Evolutionary conservation across 1,140 invertebrate species (phyloP).

Genomic region (Drosophila eugracilis): DNA sequence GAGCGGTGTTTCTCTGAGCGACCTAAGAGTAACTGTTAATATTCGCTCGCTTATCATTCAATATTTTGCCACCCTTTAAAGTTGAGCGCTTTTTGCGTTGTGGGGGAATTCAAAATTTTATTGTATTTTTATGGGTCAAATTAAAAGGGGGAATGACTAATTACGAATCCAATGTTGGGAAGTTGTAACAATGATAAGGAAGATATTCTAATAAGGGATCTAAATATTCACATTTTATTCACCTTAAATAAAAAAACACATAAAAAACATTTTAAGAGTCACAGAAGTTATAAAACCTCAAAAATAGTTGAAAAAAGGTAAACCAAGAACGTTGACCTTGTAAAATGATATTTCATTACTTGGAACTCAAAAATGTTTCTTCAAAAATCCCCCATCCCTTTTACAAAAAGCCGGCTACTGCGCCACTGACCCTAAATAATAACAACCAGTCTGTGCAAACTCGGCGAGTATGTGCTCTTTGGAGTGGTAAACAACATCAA

Average conservation of each 20-base stretch:
- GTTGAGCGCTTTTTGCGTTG: slow-evolving; percentile 32
- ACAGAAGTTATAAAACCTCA: background rate
- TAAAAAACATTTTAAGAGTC: too few relatives aligned
- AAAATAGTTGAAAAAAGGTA: background rate
- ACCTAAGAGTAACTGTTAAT: background rate
- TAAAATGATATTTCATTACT: background rate
- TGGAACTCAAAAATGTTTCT: background rate
- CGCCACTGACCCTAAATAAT: slow-evolving; percentile 51
- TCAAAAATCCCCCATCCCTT: background rate
- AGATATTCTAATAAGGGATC: too few relatives aligned
- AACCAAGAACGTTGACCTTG: background rate
- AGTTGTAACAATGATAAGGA: too few relatives aligned
- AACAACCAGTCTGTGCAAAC: slow-evolving; percentile 41
- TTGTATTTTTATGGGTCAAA: background rate
- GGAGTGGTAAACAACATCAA: slow-evolving; percentile 54
- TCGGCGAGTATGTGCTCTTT: slow-evolving; percentile 46
- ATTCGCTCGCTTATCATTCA: slow-evolving; percentile 15
- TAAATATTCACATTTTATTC: too few relatives aligned
- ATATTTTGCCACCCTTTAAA: slow-evolving; percentile 26
- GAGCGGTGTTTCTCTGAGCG: slow-evolving; percentile 4
- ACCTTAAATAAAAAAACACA: too few relatives aligned
- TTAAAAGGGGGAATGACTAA: background rate
- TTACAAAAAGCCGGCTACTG: slow-evolving; percentile 26
- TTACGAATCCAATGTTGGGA: too few relatives aligned
- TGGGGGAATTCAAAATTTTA: background rate